A percentile compares a stretch with the other conserved stretches of the same genome.
Evolutionary conservation across 2,113 vertebrate species (phyloP).

Genomic region (Sinocyclocheilus anshuiensis): DNA sequence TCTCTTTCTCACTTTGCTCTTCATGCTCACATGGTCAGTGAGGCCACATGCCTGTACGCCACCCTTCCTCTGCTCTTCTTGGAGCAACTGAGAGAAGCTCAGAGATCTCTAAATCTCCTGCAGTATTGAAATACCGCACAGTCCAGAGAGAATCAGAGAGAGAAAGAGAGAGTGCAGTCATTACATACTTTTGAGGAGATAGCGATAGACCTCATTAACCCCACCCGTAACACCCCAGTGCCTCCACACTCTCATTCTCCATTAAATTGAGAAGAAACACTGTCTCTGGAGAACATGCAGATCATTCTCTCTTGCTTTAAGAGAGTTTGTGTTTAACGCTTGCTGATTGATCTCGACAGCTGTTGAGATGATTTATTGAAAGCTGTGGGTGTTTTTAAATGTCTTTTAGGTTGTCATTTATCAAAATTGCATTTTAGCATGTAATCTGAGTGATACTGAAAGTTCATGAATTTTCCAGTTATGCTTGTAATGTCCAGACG

Average conservation of each 20-base stretch:
- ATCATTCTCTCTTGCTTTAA: background rate
- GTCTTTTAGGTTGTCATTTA: conserved; percentile 25
- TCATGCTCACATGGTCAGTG: conserved; percentile 11
- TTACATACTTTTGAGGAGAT: conserved; percentile 25
- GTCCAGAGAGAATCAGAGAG: conserved; percentile 22
- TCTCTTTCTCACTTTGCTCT: background rate
- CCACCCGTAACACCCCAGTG: background rate
- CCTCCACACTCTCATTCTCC: background rate
- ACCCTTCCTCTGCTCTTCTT: conserved; percentile 16
- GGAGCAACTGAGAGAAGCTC: background rate
- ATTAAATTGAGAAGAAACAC: background rate
- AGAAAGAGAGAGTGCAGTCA: background rate
- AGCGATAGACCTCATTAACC: conserved; percentile 12
- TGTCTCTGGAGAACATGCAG: background rate
- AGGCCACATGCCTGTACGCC: conserved; percentile 13
- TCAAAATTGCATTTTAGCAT: conserved; percentile 26
- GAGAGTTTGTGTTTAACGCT: background rate
- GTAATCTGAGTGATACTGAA: background rate
- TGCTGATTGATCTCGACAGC: conserved; percentile 29
- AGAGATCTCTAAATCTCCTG: conserved; percentile 31
- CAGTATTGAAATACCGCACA: conserved; percentile 45
- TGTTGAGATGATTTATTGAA: conserved; percentile 57
- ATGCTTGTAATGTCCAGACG: background rate
- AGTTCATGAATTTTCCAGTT: conserved; percentile 32
- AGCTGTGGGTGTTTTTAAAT: conserved; percentile 61